Conservation (phyloP, 1,140 invertebrate species). For the Drosophila neocordata region DNA sequence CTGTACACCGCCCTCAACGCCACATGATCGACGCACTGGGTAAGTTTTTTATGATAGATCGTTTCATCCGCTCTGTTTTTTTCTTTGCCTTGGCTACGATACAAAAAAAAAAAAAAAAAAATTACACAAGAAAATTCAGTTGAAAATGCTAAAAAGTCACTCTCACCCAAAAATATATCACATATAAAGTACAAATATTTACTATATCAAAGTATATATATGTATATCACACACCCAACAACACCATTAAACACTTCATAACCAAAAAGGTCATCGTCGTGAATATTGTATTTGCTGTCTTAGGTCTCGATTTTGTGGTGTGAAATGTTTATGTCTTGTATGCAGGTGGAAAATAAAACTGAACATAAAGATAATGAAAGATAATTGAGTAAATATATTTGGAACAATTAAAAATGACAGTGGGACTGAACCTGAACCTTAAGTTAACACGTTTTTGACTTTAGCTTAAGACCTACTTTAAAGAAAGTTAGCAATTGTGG, state of each 20-base stretch:
- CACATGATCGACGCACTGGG: conserved; percentile 79
- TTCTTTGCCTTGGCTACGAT: conserved; percentile 20
- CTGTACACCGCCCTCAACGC: conserved; percentile 81
- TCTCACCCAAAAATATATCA: neutral
- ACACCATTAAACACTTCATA: conserved; percentile 4
- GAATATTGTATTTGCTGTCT: neutral
- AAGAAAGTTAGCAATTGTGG: no score
- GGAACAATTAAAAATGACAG: neutral
- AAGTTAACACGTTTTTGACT: no score
- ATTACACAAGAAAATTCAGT: conserved; percentile 17
- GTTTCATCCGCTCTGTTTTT: conserved; percentile 6
- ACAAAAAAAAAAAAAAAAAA: conserved; percentile 17
- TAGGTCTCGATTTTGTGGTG: neutral
- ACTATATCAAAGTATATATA: neutral
- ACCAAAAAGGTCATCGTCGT: conserved; percentile 5
- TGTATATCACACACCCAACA: neutral
- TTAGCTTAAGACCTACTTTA: no score
- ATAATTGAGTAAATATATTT: no score
- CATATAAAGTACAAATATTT: neutral
- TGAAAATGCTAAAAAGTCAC: conserved; percentile 7
- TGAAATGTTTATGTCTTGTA: conserved; percentile 6
- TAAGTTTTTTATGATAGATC: conserved; percentile 53
- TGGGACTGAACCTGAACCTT: no score
- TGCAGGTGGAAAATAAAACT: neutral
- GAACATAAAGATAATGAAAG: neutral